phyloP scores from a whole-genome alignment of 2,113 vertebrate genomes.

The Lethenteron camtschaticum region DNA sequence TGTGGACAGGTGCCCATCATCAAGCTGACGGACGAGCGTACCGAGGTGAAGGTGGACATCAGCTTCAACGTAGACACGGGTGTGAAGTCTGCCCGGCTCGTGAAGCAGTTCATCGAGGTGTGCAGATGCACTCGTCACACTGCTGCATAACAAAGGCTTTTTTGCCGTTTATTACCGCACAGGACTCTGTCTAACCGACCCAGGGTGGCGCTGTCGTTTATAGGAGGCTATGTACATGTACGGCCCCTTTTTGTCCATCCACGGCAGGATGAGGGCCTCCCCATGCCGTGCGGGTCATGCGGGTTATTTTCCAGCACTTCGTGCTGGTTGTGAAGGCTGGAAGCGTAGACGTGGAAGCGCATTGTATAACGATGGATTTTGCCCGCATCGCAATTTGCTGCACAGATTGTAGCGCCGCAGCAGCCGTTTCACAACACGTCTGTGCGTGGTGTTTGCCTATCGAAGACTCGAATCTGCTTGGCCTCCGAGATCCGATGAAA shows the following conservation, averaged over 20 bases:
- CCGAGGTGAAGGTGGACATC: slow-evolving; percentile 96
- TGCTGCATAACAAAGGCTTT: not conserved
- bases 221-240: not conserved
- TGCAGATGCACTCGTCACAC: no score
- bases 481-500: no score
- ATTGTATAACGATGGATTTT: no score
- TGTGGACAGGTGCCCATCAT: slow-evolving; percentile 77
- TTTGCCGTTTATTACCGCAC: not conserved
- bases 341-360: no score
- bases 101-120: slow-evolving; percentile 88
- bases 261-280: slow-evolving; percentile 10
- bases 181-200: not conserved
- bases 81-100: slow-evolving; percentile 78
- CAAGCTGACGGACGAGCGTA: slow-evolving; percentile 90
- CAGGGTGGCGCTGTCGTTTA: not conserved
- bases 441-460: no score
- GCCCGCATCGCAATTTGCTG: no score
- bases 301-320: slow-evolving; percentile 8
- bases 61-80: slow-evolving; percentile 96
- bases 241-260: slow-evolving; percentile 9
- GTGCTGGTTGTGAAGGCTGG: no score
- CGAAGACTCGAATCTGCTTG: no score
- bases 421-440: no score
- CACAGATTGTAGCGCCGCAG: no score
- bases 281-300: not conserved